Evolutionary conservation across 2,888 invertebrate species (phyloP).

Genomic region (Pterostichus niger): DNA sequence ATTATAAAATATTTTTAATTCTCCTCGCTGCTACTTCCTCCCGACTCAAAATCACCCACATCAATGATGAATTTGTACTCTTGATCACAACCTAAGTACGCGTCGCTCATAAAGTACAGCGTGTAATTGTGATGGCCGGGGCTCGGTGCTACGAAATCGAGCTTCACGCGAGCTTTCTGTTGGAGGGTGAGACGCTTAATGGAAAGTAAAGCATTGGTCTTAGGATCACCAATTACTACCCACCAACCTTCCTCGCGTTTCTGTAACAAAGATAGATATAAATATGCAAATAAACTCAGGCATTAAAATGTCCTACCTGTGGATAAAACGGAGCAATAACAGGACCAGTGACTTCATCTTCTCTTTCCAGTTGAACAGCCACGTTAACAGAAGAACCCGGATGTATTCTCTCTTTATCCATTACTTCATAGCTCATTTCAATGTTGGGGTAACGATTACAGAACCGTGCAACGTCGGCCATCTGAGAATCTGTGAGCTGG

Average conservation of each 20-base stretch:
- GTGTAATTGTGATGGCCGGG: constrained; percentile 94
- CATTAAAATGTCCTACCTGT: constrained; percentile 80
- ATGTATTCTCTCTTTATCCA: constrained; percentile 87
- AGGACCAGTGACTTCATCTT: constrained; percentile 97
- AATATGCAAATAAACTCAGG: background rate
- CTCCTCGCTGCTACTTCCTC: constrained; percentile 78
- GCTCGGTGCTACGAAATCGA: constrained; percentile 96
- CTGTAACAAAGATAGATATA: constrained; percentile 76
- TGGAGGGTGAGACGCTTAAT: constrained; percentile 98
- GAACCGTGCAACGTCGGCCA: constrained; percentile 99
- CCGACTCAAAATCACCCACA: constrained; percentile 87
- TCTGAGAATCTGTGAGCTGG: constrained; percentile 90
- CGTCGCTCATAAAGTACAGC: constrained; percentile 99
- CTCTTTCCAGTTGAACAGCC: constrained; percentile 94
- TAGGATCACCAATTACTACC: constrained; percentile 99
- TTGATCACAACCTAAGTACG: constrained; percentile 99
- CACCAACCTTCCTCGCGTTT: constrained; percentile 97
- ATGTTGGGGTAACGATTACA: constrained; percentile 99
- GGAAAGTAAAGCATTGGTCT: constrained; percentile 94
- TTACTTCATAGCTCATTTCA: constrained; percentile 94
- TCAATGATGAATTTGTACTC: constrained; percentile 96
- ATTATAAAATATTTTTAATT: constrained; percentile 78
- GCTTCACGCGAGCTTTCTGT: constrained; percentile 90
- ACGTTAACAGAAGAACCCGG: constrained; percentile 94
- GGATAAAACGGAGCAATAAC: constrained; percentile 99